These are phyloP conservation scores for Metallyticus violacea DNA, from an alignment of 2,888 invertebrate genomes.

Conservation along the genomic window DNA sequence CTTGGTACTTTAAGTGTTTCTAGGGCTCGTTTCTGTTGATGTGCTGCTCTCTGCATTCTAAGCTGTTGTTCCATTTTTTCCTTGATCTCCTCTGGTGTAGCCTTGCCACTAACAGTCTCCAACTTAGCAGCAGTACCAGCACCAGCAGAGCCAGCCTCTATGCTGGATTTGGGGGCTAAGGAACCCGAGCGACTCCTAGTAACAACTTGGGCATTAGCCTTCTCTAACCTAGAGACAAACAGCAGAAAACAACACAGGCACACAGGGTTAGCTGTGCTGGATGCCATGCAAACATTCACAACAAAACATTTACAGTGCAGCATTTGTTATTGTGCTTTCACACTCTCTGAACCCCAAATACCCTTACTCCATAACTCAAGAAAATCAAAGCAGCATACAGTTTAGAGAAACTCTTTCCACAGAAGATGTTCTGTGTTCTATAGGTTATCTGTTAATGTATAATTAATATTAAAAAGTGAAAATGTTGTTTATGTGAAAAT, in stretches of 20 bases:
- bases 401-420: too few species aligned
- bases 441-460: too few species aligned
- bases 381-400: too few species aligned
- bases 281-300: slow-evolving; percentile 22
- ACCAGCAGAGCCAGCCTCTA: slow-evolving; percentile 33
- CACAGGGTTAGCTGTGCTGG: slow-evolving; percentile 24
- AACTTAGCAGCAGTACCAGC: slow-evolving; percentile 37
- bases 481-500: too few species aligned
- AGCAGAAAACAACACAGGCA: slow-evolving; percentile 20
- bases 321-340: neutral
- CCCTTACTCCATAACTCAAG: neutral
- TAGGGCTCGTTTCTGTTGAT: slow-evolving; percentile 79
- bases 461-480: too few species aligned
- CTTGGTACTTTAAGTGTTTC: slow-evolving; percentile 52
- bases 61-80: slow-evolving; percentile 91
- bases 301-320: neutral
- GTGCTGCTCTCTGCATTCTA: slow-evolving; percentile 81
- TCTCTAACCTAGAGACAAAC: slow-evolving; percentile 55
- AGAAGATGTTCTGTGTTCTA: too few species aligned
- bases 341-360: neutral
- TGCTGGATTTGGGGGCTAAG: slow-evolving; percentile 45
- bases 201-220: slow-evolving; percentile 71
- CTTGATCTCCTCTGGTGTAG: slow-evolving; percentile 72
- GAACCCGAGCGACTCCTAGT: slow-evolving; percentile 77
- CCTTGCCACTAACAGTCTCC: slow-evolving; percentile 53